phyloP scores from a whole-genome alignment of 2,113 vertebrate genomes.

The Labrus mixtus region DNA sequence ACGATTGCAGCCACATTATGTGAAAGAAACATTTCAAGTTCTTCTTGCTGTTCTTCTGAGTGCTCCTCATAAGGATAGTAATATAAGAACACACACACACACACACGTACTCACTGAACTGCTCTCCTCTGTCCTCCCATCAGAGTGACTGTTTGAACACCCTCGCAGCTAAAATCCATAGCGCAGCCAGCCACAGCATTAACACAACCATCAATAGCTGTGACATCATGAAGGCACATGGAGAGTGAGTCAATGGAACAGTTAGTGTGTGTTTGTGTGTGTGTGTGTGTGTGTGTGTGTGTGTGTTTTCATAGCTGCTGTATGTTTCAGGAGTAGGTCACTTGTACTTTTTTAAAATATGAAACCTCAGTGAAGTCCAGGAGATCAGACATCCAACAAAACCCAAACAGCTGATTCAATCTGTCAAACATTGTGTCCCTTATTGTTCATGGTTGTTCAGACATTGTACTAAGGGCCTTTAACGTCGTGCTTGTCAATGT shows the following conservation, averaged over 20 bases:
- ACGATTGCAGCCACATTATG: no score
- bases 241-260: not conserved
- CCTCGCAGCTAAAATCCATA: constrained; percentile 66
- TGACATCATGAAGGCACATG: constrained; percentile 14
- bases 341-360: constrained; percentile 6
- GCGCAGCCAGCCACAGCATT: constrained; percentile 19
- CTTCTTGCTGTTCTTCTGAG: not conserved
- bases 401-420: no score
- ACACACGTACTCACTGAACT: constrained; percentile 2
- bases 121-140: constrained; percentile 24
- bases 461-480: no score
- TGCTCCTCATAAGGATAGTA: not conserved
- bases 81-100: not conserved
- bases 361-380: not conserved
- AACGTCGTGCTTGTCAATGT: no score
- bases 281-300: constrained; percentile 2
- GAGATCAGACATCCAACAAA: no score
- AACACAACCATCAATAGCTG: constrained; percentile 43
- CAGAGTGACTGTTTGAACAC: constrained; percentile 39
- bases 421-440: no score
- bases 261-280: constrained; percentile 26
- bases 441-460: no score
- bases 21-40: not conserved
- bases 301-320: not conserved
- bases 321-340: not conserved